Conservation (phyloP, 2,797 vertebrate genomes). For the Falco cherrug region DNA sequence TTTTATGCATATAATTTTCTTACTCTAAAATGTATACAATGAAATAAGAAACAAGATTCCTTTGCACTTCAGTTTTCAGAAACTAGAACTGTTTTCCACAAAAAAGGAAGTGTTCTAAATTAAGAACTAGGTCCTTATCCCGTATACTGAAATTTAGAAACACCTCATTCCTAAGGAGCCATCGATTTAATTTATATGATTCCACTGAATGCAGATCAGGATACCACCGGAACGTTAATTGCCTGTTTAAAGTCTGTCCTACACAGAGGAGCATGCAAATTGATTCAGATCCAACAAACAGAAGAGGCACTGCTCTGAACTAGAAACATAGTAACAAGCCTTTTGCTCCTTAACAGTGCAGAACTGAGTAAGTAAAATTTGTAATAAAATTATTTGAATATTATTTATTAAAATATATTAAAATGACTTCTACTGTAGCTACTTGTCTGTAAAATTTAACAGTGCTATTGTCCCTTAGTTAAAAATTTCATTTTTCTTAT, state of each 20-base stretch:
- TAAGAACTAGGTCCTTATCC: background rate
- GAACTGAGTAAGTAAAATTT: background rate
- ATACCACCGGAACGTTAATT: conserved; percentile 29
- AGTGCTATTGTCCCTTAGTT: background rate
- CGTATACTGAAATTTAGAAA: background rate
- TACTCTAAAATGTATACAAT: background rate
- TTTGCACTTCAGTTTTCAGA: background rate
- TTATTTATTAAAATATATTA: background rate
- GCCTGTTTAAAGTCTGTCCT: conserved; percentile 28
- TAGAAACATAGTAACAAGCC: background rate
- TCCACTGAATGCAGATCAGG: background rate
- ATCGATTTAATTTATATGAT: conserved; percentile 12
- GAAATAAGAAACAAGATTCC: background rate
- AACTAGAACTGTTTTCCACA: background rate
- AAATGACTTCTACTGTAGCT: background rate
- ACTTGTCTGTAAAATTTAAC: background rate
- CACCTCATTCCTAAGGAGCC: conserved; percentile 23
- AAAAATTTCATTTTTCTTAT: background rate
- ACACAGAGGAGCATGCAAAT: conserved; percentile 41
- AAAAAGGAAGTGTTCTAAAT: background rate
- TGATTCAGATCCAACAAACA: conserved; percentile 28
- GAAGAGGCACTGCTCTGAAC: conserved; percentile 23
- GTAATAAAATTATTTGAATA: background rate
- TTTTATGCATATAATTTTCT: background rate
- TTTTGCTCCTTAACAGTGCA: background rate